Evolutionary conservation across 2,888 invertebrate genomes (phyloP), one percentile per base, ranked within the genome.

Genomic region (Chorisops tibialis): DNA sequence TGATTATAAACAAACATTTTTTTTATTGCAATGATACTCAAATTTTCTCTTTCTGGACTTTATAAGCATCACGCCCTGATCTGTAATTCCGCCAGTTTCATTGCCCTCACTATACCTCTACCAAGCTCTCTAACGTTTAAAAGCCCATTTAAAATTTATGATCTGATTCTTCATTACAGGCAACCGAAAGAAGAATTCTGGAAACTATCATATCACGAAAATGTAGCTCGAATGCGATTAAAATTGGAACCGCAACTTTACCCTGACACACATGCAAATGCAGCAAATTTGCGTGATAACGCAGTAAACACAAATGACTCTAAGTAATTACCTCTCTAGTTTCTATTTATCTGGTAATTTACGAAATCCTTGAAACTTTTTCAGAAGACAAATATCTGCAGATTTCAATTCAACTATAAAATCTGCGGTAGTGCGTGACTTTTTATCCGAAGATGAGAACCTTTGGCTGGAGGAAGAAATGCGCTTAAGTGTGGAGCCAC

Each of bases 141-240:
- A n/a, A n/a, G n/a, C n/a, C n/a, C n/a, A n/a, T n/a, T n/a, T n/a
- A n/a, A n/a, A n/a, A n/a, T n/a, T n/a, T n/a, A n/a, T n/a, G n/a
- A n/a, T n/a, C n/a, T n/a, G n/a, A n/a, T 35, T 39, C 16, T 22
- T 41, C 41, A 45, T 76, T 76, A 0, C 70, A 81, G 81, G 2
- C 69, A 72, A 24, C 63, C 67, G n/a, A 67, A 70, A 6, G 77
- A 78, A 62, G 75, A 77, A 49, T 80, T 80, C 69, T 86, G 85
- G 85, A 83, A 81, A 65, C 73, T 85, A 37, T 84, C 85, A 0
- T 80, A 80, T 43, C 82, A 83, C 66, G 86, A 86, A 71, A 86
- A 85, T 70, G 79, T 81, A 48, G 81, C 81, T 0, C 75, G 85
- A 38, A 86, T 86, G 85, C 78, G 85, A 18, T 79, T 85, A 9